Evolutionary conservation across 1,140 invertebrate species (phyloP), one percentile per base, ranked within the genome.

Genomic region (Sarcophaga bullata): DNA sequence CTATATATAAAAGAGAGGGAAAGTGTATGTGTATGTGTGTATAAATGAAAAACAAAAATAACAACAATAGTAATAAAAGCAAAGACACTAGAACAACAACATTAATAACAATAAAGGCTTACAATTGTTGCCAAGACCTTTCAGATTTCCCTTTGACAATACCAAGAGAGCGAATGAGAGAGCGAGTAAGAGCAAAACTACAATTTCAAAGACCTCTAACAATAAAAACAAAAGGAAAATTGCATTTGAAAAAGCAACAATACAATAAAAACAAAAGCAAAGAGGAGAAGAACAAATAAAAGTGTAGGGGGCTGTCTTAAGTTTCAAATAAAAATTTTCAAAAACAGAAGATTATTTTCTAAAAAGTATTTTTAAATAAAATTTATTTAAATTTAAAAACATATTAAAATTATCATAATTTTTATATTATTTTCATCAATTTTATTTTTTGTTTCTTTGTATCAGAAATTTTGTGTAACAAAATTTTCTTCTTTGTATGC

Each of bases 51-150:
- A 37, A 37, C n/a, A 19, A n/a, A n/a, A n/a, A 68, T 10, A 68
- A 68, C 62, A 58, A 58, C 54, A 8, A 68, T 19, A 68, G 19
- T 25, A 19, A 25, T 10, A 68, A 68, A 5, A 68, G 54, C 62
- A 68, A 15, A 62, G 4, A 62, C 58, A 62, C 8, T n/a, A 62
- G 17, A n/a, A 62, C 58, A 62, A 25, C 62, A 68, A 68, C n/a
- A 68, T 19, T 68, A 68, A 68, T 25, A 68, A 68, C 17, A 68
- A 68, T 68, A n/a, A 68, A 68, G 62, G 19, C n/a, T 19, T 68
- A 68, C 9, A 19, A 19, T 68, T 68, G 17, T 68, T 37, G 25
- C 25, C 25, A 37, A 37, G 25, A 37, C 25, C 25, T 37, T 37
- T 52, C 13, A 25, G 62, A 17, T 68, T 68, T 68, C 62, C 75